Percentiles rank a stretch among this genome's conserved stretches.
Conservation (phyloP, 2,797 vertebrate species). For the Diceros bicornis region DNA sequence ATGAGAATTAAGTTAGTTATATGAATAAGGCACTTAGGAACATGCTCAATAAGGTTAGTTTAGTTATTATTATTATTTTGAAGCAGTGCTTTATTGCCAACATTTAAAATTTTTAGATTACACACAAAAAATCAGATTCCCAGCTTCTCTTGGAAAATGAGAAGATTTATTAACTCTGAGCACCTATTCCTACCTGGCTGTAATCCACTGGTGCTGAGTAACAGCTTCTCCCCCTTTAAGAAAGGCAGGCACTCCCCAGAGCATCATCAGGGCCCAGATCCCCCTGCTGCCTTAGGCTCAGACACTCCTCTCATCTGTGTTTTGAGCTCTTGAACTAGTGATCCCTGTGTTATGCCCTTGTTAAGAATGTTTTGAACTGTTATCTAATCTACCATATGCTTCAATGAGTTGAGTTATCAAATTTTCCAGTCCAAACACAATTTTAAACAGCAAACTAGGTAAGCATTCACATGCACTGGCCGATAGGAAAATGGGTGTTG, state of each 20-base stretch:
- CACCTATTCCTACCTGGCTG: neutral
- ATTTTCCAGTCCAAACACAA: constrained; percentile 80
- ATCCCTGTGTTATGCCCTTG: constrained; percentile 3
- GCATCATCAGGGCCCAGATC: neutral
- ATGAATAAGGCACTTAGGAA: neutral
- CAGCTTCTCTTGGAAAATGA: neutral
- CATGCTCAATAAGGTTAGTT: neutral
- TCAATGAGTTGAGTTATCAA: constrained; percentile 44
- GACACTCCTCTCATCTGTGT: neutral
- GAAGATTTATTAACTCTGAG: neutral
- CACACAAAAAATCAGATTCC: neutral
- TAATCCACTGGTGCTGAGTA: neutral
- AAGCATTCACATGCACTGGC: neutral
- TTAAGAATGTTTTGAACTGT: constrained; percentile 61
- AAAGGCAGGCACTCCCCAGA: neutral
- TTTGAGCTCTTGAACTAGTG: constrained; percentile 51
- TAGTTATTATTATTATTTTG: constrained; percentile 9
- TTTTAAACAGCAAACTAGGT: constrained; percentile 51
- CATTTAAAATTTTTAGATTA: neutral
- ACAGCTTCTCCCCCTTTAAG: neutral
- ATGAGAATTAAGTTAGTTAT: neutral
- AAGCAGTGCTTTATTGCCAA: constrained; percentile 3
- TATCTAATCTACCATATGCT: constrained; percentile 75
- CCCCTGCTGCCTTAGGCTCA: neutral
- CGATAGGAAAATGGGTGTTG: neutral